These are phyloP conservation scores for Drosophila limbata DNA, from an alignment of 2,888 invertebrate genomes.

Conservation along the genomic window DNA sequence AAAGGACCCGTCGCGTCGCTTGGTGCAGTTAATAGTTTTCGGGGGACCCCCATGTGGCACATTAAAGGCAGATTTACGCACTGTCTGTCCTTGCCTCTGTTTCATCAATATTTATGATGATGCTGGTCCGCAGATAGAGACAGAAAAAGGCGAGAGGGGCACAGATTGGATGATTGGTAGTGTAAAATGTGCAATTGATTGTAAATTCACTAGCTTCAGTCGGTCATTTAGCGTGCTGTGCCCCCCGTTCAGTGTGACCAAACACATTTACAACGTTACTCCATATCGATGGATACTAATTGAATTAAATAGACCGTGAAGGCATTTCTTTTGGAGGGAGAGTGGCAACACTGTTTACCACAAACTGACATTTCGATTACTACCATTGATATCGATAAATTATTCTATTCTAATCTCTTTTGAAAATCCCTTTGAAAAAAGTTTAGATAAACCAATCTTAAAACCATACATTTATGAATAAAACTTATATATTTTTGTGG, in stretches of 20 bases:
- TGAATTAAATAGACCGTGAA: constrained; percentile 13
- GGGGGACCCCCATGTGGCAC: constrained; percentile 44
- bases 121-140: constrained; percentile 35
- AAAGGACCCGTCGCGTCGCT: constrained; percentile 26
- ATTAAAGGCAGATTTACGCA: constrained; percentile 64
- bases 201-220: constrained; percentile 48
- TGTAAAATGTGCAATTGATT: constrained; percentile 64
- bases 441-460: too few relatives aligned
- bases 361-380: constrained; percentile 1
- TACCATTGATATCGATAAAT: neutral
- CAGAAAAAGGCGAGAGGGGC: neutral
- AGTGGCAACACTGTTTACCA: neutral
- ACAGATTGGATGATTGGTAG: constrained; percentile 39
- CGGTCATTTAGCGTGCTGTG: constrained; percentile 20
- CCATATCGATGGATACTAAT: constrained; percentile 30
- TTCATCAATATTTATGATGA: constrained; percentile 74
- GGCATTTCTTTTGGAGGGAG: neutral
- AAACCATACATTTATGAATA: too few relatives aligned
- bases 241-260: constrained; percentile 36
- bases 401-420: neutral
- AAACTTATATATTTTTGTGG: too few relatives aligned
- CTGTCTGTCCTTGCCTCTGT: constrained; percentile 15
- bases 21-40: constrained; percentile 74
- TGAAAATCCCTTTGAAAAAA: too few relatives aligned
- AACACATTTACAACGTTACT: constrained; percentile 15